A percentile compares a stretch with the other conserved stretches of the same genome.
Conservation (phyloP, 2,888 invertebrate species). For the Eristalis arbustorum region DNA sequence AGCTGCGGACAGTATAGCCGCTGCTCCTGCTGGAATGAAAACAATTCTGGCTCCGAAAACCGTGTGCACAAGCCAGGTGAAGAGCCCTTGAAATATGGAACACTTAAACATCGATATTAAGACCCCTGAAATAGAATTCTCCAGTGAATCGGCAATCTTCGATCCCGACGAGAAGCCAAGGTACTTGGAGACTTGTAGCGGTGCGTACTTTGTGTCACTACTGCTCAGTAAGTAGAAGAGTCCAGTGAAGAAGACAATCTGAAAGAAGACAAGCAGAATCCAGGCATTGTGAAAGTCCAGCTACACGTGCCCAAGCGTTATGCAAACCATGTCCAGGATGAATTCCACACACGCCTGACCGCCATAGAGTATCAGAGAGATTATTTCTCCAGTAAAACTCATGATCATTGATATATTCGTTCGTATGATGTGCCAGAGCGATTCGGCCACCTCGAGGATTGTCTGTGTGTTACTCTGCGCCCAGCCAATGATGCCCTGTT, state of each 20-base stretch:
- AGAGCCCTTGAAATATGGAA: constrained; percentile 97
- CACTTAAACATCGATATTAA: constrained; percentile 98
- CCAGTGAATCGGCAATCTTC: constrained; percentile 90
- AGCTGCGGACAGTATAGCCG: constrained; percentile 95
- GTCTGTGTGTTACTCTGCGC: constrained; percentile 95
- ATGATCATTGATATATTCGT: constrained; percentile 94
- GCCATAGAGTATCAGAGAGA: constrained; percentile 93
- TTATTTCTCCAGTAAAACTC: constrained; percentile 91
- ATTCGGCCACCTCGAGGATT: constrained; percentile 91
- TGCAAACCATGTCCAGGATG: constrained; percentile 88
- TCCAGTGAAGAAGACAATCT: constrained; percentile 98
- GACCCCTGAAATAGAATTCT: constrained; percentile 95
- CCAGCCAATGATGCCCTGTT: constrained; percentile 87
- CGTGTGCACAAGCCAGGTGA: constrained; percentile 98
- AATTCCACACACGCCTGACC: constrained; percentile 95
- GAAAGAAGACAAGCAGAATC: constrained; percentile 72
- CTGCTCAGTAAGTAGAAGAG: constrained; percentile 96
- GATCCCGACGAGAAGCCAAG: constrained; percentile 88
- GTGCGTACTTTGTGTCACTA: constrained; percentile 93
- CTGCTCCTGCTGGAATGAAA: constrained; percentile 93
- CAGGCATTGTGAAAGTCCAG: not conserved
- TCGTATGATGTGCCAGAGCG: constrained; percentile 93
- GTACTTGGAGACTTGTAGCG: constrained; percentile 92
- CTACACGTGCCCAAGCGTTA: not conserved
- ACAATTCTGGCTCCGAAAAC: constrained; percentile 96